phyloP scores from a whole-genome alignment of 2,113 vertebrate species.

The Nerophis lumbriciformis region DNA sequence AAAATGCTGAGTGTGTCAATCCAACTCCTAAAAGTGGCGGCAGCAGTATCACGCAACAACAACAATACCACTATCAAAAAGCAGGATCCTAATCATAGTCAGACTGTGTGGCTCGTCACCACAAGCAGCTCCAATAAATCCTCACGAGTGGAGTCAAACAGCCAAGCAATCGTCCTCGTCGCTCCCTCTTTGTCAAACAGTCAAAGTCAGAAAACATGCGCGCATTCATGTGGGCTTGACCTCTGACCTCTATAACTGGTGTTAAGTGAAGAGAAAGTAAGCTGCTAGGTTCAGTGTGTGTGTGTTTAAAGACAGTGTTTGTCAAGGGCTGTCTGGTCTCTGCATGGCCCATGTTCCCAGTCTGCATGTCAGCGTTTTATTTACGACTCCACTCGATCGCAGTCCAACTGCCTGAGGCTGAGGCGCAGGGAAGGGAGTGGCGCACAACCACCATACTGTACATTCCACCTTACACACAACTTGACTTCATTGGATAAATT shows the following conservation, averaged over 20 bases:
- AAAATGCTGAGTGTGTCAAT: background rate
- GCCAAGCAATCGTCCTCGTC: slow-evolving; percentile 5
- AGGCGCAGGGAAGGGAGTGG: slow-evolving; percentile 31
- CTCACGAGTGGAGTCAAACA: slow-evolving; percentile 25
- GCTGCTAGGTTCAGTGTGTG: slow-evolving; percentile 1
- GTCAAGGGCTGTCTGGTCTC: slow-evolving; percentile 27
- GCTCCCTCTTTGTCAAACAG: slow-evolving; percentile 27
- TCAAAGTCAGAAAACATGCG: slow-evolving; percentile 38
- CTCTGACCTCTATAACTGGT: slow-evolving; percentile 36
- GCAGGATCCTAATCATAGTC: slow-evolving; percentile 23
- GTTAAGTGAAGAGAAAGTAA: slow-evolving; percentile 43
- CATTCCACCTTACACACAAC: background rate
- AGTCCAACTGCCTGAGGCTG: slow-evolving; percentile 35
- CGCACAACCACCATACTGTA: slow-evolving; percentile 4
- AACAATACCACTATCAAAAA: background rate
- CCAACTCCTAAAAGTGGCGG: slow-evolving; percentile 11
- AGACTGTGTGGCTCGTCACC: slow-evolving; percentile 18
- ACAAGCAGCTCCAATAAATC: slow-evolving; percentile 28
- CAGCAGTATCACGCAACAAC: slow-evolving; percentile 2
- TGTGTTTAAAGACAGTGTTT: slow-evolving; percentile 20
- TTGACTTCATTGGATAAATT: slow-evolving; percentile 1
- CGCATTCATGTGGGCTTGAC: slow-evolving; percentile 45
- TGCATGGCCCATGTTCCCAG: slow-evolving; percentile 18
- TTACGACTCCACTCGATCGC: slow-evolving; percentile 47
- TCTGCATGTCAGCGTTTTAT: slow-evolving; percentile 55